These are phyloP conservation scores for Cerastis rubricosa DNA, from an alignment of 2,888 invertebrate genomes.

Conservation along the genomic window DNA sequence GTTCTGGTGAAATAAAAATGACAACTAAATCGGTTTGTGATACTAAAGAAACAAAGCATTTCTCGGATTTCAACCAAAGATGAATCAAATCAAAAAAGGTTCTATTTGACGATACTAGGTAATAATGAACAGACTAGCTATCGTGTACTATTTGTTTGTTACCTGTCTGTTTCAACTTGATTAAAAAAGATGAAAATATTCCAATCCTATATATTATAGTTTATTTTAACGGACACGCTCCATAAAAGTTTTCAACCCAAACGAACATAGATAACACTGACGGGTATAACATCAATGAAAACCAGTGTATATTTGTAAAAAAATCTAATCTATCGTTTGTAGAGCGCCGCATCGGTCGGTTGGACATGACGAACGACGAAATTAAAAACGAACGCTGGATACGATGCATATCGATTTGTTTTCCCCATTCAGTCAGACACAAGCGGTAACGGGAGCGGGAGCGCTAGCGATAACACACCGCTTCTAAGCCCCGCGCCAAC, in stretches of 20 bases:
- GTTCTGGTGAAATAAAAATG: not conserved
- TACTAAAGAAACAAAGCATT: not conserved
- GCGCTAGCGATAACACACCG: constrained; percentile 24
- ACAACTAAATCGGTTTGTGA: not conserved
- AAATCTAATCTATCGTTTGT: constrained; percentile 56
- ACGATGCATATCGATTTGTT: constrained; percentile 69
- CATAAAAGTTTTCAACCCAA: constrained; percentile 18
- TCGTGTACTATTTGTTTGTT: not conserved
- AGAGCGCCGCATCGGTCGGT: constrained; percentile 42
- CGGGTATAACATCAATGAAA: constrained; percentile 51
- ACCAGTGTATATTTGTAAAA: constrained; percentile 44
- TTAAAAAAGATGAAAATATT: not conserved
- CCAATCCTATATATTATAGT: not conserved
- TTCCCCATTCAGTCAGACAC: constrained; percentile 46
- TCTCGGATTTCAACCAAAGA: not conserved
- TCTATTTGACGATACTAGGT: not conserved
- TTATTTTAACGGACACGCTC: constrained; percentile 14
- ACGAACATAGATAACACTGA: constrained; percentile 32
- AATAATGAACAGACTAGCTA: not conserved
- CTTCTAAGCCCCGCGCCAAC: constrained; percentile 42
- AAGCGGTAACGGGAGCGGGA: constrained; percentile 20
- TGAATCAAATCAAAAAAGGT: not conserved
- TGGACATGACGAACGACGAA: constrained; percentile 65
- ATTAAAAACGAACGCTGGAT: constrained; percentile 71
- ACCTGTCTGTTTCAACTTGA: not conserved